Evolutionary conservation across 2,113 vertebrate genomes (phyloP).

Genomic region (Ciconia boyciana): DNA sequence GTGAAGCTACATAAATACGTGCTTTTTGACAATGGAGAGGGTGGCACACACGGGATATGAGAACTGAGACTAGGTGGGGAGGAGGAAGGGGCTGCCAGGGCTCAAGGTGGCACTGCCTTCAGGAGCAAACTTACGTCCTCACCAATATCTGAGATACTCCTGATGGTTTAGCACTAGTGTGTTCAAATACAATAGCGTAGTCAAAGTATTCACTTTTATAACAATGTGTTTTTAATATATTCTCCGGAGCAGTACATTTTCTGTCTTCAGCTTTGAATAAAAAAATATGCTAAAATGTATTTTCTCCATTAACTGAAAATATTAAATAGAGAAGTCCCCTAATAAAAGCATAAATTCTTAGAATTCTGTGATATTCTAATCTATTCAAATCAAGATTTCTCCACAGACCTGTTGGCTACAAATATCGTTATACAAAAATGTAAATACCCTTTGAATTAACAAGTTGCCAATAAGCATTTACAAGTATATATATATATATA

Average conservation of each 20-base stretch:
- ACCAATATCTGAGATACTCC: not conserved
- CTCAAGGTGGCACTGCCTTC: not conserved
- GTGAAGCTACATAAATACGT: not conserved
- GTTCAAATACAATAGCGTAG: not conserved
- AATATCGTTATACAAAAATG: not conserved
- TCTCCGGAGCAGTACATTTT: not conserved
- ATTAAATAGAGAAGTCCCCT: not conserved
- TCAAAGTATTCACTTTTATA: not conserved
- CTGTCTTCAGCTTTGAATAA: not conserved
- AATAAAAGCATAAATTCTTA: not conserved
- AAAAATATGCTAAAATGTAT: not conserved
- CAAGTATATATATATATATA: not conserved
- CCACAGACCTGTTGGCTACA: not conserved
- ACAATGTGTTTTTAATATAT: not conserved
- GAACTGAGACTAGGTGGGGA: not conserved
- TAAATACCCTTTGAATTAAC: not conserved
- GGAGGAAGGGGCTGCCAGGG: not conserved
- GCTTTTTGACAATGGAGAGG: not conserved
- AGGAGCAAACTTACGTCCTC: not conserved
- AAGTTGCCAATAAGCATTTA: constrained; percentile 17
- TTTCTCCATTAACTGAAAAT: not conserved
- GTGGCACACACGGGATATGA: not conserved
- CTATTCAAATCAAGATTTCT: not conserved
- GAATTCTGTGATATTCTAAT: not conserved
- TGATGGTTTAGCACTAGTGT: not conserved